phyloP scores from a whole-genome alignment of 2,797 vertebrate species.

The Cyclura pinguis region DNA sequence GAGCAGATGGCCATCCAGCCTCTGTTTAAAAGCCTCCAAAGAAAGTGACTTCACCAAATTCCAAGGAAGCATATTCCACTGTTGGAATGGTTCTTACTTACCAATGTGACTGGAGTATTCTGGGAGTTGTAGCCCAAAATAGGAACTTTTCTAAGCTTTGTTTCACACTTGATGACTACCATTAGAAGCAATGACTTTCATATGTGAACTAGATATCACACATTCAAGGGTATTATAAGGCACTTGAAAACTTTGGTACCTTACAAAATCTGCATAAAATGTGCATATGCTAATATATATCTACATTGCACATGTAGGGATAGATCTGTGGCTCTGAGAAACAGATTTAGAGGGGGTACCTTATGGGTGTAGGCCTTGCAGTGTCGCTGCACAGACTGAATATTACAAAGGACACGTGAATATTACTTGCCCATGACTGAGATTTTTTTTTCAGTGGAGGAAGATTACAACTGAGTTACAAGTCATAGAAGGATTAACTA shows the following conservation, averaged over 20 bases:
- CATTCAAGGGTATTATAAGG: no score
- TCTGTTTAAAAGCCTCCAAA: no score
- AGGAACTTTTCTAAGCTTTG: no score
- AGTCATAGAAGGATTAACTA: neutral
- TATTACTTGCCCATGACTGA: neutral
- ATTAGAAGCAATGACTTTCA: neutral
- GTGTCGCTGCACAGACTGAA: neutral
- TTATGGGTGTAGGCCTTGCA: neutral
- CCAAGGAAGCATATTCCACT: no score
- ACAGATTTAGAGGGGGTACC: neutral
- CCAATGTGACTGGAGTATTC: neutral
- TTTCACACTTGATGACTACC: no score
- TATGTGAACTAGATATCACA: neutral
- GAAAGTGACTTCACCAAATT: no score
- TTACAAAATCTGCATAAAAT: neutral
- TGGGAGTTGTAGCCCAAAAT: no score
- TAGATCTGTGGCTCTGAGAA: neutral
- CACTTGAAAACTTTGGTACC: no score
- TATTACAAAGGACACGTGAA: neutral
- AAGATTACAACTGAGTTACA: neutral
- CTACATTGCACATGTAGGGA: neutral
- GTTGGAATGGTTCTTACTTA: no score
- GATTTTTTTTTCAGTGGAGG: neutral
- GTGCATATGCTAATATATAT: neutral
- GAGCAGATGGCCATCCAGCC: no score